Conservation (phyloP, 64 coral and sea anemone genomes). For the Montipora cactus region DNA sequence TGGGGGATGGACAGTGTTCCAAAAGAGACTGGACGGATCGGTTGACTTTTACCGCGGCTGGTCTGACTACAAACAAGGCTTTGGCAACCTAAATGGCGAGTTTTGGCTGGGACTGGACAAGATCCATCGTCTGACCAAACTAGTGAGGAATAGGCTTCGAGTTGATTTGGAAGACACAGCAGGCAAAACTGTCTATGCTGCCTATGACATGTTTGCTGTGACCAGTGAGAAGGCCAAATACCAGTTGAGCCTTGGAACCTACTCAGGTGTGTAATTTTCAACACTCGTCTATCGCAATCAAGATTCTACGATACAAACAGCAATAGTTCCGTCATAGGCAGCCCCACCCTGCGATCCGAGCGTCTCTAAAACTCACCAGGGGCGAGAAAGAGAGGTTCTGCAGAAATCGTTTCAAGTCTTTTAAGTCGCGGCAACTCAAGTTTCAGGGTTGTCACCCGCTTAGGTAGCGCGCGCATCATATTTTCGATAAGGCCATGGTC, state of each 20-base stretch:
- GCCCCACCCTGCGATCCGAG: too few relatives aligned
- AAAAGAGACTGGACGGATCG: conserved; percentile 59
- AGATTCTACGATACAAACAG: not conserved
- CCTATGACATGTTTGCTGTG: too few relatives aligned
- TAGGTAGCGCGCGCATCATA: too few relatives aligned
- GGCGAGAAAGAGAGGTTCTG: too few relatives aligned
- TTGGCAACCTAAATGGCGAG: not conserved
- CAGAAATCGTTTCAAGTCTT: too few relatives aligned
- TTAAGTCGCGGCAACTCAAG: too few relatives aligned
- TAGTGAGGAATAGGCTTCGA: not conserved
- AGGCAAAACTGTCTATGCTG: not conserved
- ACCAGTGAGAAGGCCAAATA: too few relatives aligned
- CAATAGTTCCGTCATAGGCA: not conserved
- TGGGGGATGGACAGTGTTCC: conserved; percentile 73
- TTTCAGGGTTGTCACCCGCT: too few relatives aligned
- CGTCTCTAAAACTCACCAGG: too few relatives aligned
- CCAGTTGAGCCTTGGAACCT: not conserved
- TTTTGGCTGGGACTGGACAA: too few relatives aligned
- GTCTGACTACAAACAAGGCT: conserved; percentile 59
- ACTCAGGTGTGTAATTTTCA: conserved; percentile 18
- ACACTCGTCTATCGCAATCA: too few relatives aligned
- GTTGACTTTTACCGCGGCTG: conserved; percentile 55
- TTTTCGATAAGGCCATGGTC: too few relatives aligned
- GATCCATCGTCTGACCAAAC: conserved; percentile 1
- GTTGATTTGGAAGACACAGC: conserved; percentile 29